Percentiles rank a stretch among this genome's conserved stretches.
Evolutionary conservation across 2,113 vertebrate species (phyloP).

Genomic region (Amblyornis subalaris): DNA sequence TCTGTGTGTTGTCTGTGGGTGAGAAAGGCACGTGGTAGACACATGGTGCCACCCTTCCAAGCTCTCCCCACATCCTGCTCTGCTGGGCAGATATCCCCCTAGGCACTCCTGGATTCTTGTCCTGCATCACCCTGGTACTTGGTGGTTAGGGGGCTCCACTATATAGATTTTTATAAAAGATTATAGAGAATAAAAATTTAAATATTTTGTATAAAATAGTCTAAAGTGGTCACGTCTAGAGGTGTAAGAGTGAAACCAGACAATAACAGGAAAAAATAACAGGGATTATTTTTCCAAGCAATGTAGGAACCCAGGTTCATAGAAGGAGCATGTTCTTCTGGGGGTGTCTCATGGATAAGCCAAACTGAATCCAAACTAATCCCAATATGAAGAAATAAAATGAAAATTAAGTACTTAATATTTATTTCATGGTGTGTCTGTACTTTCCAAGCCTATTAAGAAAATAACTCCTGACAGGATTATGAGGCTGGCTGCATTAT

Average conservation of each 20-base stretch:
- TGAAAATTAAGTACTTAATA: not conserved
- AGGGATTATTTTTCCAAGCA: not conserved
- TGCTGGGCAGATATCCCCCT: not conserved
- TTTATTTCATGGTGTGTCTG: not conserved
- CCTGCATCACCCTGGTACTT: not conserved
- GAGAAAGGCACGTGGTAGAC: rapidly evolving
- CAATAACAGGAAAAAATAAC: not conserved
- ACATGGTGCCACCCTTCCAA: not conserved
- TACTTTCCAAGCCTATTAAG: not conserved
- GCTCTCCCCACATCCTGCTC: not conserved
- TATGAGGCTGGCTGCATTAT: not conserved
- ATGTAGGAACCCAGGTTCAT: not conserved
- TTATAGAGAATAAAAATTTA: not conserved
- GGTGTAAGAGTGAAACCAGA: not conserved
- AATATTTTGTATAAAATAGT: not conserved
- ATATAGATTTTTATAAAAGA: not conserved
- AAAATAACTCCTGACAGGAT: not conserved
- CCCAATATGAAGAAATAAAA: not conserved
- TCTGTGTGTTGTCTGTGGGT: rapidly evolving
- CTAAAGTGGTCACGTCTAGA: not conserved
- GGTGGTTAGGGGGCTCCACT: not conserved
- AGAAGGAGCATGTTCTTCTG: not conserved
- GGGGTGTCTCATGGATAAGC: not conserved
- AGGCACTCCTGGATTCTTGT: not conserved
- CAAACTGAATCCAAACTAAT: not conserved